phyloP scores from a whole-genome alignment of 2,113 vertebrate genomes.

The Pelusios castaneus region DNA sequence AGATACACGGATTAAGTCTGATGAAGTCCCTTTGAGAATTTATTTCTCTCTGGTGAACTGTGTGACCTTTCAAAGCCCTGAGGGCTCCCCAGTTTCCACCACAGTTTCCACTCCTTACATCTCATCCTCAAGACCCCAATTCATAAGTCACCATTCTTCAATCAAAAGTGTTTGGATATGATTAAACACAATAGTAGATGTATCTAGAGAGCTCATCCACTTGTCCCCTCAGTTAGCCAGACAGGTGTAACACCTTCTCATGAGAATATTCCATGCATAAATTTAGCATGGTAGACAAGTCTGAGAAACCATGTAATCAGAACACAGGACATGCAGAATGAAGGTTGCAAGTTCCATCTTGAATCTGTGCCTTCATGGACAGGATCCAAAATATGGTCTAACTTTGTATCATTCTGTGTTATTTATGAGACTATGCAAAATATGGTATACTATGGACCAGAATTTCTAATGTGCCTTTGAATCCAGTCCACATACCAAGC shows the following conservation, averaged over 20 bases:
- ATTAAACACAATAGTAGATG: not conserved
- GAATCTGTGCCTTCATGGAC: not conserved
- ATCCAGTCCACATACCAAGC: not conserved
- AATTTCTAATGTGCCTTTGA: not conserved
- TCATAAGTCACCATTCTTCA: not conserved
- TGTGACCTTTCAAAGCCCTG: not conserved
- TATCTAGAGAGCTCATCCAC: not conserved
- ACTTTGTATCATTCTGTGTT: not conserved
- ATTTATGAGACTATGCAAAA: not conserved
- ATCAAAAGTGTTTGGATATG: not conserved
- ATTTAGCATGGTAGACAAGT: rapidly evolving
- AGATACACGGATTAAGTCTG: not conserved
- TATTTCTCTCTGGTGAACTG: not conserved
- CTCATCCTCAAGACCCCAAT: not conserved
- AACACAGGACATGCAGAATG: not conserved
- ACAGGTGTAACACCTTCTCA: not conserved
- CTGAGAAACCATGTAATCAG: not conserved
- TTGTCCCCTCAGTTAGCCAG: not conserved
- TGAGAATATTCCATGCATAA: not conserved
- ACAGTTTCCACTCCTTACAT: not conserved
- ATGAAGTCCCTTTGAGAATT: not conserved
- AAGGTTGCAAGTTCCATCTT: not conserved
- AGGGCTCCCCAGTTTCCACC: rapidly evolving
- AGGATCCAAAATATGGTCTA: not conserved
- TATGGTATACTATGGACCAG: not conserved